Conservation (phyloP, 2,113 vertebrate species). For the Potamarius usumacintae region DNA sequence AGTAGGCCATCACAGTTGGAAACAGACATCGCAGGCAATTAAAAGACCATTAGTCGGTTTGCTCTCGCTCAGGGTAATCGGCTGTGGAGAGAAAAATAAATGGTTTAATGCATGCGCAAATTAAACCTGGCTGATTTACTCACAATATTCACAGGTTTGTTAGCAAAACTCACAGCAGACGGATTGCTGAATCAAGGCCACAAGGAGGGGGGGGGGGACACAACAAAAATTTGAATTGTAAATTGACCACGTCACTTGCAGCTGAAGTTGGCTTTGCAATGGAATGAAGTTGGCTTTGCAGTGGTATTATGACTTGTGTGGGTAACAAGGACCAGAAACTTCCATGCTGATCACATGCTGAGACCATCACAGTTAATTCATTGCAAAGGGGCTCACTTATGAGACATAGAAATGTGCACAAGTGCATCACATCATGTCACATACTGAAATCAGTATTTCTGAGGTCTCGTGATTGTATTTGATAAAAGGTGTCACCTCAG, state of each 20-base stretch:
- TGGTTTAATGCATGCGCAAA: slow-evolving; percentile 31
- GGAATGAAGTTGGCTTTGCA: background rate
- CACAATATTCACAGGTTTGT: slow-evolving; percentile 39
- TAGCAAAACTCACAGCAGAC: slow-evolving; percentile 58
- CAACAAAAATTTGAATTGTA: background rate
- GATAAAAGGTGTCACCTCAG: background rate
- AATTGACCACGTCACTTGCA: background rate
- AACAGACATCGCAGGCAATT: slow-evolving; percentile 44
- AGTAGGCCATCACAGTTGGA: slow-evolving; percentile 37
- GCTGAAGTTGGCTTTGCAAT: background rate
- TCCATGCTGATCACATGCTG: background rate
- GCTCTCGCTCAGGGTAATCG: slow-evolving; percentile 34
- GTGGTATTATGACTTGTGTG: background rate
- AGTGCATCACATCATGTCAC: background rate
- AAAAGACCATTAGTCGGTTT: slow-evolving; percentile 45
- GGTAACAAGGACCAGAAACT: background rate
- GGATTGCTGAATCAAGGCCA: background rate
- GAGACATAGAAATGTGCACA: background rate
- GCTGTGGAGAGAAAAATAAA: slow-evolving; percentile 39
- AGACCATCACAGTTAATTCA: background rate
- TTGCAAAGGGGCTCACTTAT: background rate
- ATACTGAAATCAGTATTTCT: background rate
- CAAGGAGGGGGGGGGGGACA: background rate
- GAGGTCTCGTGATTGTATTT: background rate
- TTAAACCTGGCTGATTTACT: slow-evolving; percentile 45